Evolutionary conservation across 1,140 invertebrate species (phyloP), one percentile per base, ranked within the genome.

Genomic region (Rhynchophorus ferrugineus): DNA sequence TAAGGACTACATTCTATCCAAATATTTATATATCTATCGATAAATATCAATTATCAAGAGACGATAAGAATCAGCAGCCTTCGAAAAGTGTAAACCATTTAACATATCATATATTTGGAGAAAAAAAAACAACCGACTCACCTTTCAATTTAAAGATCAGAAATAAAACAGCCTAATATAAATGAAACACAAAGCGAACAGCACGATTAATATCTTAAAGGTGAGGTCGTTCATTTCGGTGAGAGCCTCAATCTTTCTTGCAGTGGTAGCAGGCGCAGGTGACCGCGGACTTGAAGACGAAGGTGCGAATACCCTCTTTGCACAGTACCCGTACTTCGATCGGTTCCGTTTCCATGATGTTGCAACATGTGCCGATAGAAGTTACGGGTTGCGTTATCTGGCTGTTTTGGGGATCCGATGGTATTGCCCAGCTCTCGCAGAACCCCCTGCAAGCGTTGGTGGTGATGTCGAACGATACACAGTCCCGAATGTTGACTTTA

Each of bases 361-460:
- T 89, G 68, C 89, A 93, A 65, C 89, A 92, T 62, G 90, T 83
- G 1, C 87, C 88, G n/a, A 89, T 75, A 1, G 87, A 90, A 0
- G 89, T 90, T 42, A 92, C 82, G 1, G 83, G 76, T 62, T 87
- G 81, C 57, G 83, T 81, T 17, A 76, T 75, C 24, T 81, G 79
- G 58, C 83, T 80, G 19, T 76, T 75, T 22, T 80, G 79, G 41
- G 77, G 72, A 11, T 82, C 71, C 0, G 83, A 79, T 57, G 75
- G 83, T 61, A 78, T 74, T 0, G 87, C 83, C 77, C 84, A 91
- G 0, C 87, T 91, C 61, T 87, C 82, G 68, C 90, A 93, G 71
- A 80, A 91, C 0, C 89, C 89, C 43, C 87, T 77, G 63, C 89
- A 92, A 1, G 89, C 89, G 69, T 91, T 91, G 13, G 87, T 90